These are phyloP conservation scores for Drosophila kepulauana DNA, from an alignment of 1,140 invertebrate genomes.

Conservation along the genomic window DNA sequence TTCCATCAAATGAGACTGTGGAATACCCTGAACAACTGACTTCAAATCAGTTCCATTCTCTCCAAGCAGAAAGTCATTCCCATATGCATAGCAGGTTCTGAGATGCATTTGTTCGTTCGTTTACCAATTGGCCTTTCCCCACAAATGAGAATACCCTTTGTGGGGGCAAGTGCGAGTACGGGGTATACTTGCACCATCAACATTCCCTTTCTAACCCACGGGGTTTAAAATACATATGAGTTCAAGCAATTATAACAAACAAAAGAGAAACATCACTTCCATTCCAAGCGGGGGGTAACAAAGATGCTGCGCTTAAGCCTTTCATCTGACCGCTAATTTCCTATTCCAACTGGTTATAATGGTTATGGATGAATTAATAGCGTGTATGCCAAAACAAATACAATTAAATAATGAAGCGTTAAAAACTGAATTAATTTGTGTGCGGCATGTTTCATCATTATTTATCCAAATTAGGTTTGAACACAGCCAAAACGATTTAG, in stretches of 20 bases:
- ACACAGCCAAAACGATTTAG: slow-evolving; percentile 50
- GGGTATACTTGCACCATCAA: slow-evolving; percentile 12
- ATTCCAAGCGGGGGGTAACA: slow-evolving; percentile 63
- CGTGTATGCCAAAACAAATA: slow-evolving; percentile 73
- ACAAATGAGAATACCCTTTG: not conserved
- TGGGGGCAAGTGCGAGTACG: not conserved
- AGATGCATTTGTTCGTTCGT: not conserved
- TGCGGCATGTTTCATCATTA: slow-evolving; percentile 59
- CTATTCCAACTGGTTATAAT: slow-evolving; percentile 71
- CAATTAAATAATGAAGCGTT: slow-evolving; percentile 75
- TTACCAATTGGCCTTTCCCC: not conserved
- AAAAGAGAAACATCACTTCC: slow-evolving; percentile 67
- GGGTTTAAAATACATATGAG: slow-evolving; percentile 39
- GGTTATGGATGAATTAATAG: slow-evolving; percentile 61
- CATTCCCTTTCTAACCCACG: slow-evolving; percentile 24
- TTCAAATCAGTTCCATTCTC: too few relatives aligned
- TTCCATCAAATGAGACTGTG: too few relatives aligned
- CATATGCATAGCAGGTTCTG: not conserved
- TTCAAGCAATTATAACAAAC: slow-evolving; percentile 73
- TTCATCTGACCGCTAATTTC: slow-evolving; percentile 74
- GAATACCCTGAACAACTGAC: not conserved
- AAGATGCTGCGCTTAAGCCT: slow-evolving; percentile 50
- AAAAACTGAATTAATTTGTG: slow-evolving; percentile 72
- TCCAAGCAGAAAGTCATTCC: too few relatives aligned
- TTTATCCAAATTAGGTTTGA: slow-evolving; percentile 51